phyloP scores from a whole-genome alignment of 1,140 invertebrate species.

The Danaus plexippus region DNA sequence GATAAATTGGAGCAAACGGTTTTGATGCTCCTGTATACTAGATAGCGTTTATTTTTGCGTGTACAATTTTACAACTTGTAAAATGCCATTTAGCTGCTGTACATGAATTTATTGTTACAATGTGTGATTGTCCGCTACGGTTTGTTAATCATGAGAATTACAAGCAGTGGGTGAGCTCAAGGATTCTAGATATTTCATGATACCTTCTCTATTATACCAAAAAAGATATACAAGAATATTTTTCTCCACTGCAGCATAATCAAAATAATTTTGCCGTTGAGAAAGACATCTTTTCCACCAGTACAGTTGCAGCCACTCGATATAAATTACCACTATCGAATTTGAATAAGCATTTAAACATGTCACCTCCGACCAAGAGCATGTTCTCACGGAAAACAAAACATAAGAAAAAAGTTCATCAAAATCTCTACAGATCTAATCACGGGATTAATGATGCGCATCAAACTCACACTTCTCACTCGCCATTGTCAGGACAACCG shows the following conservation, averaged over 20 bases:
- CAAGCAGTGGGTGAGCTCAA: constrained; percentile 8
- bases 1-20: constrained; percentile 3
- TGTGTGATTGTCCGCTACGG: constrained; percentile 48
- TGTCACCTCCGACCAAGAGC: too few species aligned
- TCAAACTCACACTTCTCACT: constrained; percentile 40
- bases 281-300: too few species aligned
- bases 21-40: constrained; percentile 3
- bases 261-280: too few species aligned
- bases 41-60: constrained; percentile 13
- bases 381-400: constrained; percentile 12
- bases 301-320: too few species aligned
- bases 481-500: constrained; percentile 25
- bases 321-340: too few species aligned
- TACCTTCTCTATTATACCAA: too few species aligned
- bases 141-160: constrained; percentile 50
- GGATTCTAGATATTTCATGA: too few species aligned
- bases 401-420: constrained; percentile 14
- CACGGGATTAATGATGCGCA: constrained; percentile 50
- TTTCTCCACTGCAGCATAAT: too few species aligned
- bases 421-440: constrained; percentile 43
- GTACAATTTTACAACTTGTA: constrained; percentile 3
- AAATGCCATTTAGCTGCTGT: neutral
- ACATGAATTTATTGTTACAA: constrained; percentile 25
- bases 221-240: too few species aligned
- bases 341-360: too few species aligned